Base-by-base conservation (phyloP, 2,113 vertebrate genomes). In the Sceloporus undulatus region DNA sequence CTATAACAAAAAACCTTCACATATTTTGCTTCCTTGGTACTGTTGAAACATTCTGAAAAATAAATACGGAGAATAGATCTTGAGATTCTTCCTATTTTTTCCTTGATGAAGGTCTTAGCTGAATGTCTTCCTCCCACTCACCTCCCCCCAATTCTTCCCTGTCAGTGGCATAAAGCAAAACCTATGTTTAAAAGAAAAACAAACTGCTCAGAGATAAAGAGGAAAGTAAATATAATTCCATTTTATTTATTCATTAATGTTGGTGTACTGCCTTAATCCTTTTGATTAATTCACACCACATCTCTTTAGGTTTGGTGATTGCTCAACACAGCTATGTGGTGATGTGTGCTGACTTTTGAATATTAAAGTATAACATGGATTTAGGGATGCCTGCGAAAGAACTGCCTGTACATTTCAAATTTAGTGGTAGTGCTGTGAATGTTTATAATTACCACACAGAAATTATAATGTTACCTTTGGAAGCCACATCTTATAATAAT, bases 391-490 rank as follows among this genome's bases (percentile, higher is more conserved):
- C 74, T 11, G 21, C 25, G 78, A 91, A 93, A 84, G 34, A 91
- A 90, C 40, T 19, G 92, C 91, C 74, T 91, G 90, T 54, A 88
- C 81, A 84, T 84, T 71, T 88, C 88, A 87, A 76, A 87, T 91
- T 82, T 88, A 87, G 88, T 88, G n/a, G 74, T 78, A 88, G 83
- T 59, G 65, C 65, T 48, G 11, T 56, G 78, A 90, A 79, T 87
- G 71, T 84, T 94, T 95, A 92, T 89, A 92, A 92, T 93, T 91
- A 84, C 59, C 88, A 29, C 38, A 38, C 6, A 42, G 73, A 89
- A 92, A 87, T 42, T 92, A 74, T 89, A 86, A 92, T 87, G 83
- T 92, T 89, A 5, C n/a, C 75, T 88, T 90, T 89, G 42, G 54
- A 92, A 93, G 88, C 70, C 2, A 68, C 88, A 75, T 90, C 23